These are phyloP conservation scores for Melangyna quadrimaculata DNA, from an alignment of 2,888 invertebrate species.

Conservation along the genomic window DNA sequence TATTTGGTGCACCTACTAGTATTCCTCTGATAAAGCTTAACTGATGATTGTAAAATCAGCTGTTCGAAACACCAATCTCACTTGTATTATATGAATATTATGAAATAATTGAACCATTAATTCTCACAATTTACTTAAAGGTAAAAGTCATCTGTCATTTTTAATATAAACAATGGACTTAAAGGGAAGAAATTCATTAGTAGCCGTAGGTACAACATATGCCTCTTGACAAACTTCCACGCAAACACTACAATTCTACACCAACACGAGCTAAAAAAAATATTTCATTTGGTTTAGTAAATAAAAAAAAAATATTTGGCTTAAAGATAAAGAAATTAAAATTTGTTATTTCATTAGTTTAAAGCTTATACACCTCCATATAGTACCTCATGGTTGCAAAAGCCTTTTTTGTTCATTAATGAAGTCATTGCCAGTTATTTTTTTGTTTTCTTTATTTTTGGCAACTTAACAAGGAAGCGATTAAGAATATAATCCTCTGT, in stretches of 20 bases:
- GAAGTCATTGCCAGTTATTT: background rate
- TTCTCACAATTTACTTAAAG: background rate
- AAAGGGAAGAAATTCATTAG: background rate
- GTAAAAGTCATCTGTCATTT: background rate
- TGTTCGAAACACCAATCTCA: no score
- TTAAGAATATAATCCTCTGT: conserved; percentile 28
- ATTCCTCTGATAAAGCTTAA: no score
- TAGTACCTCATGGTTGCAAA: background rate
- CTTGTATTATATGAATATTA: no score
- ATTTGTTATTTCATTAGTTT: background rate
- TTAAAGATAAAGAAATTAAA: background rate
- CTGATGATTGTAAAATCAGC: no score
- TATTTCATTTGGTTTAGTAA: background rate
- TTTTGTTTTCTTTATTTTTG: conserved; percentile 25
- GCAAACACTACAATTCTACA: background rate
- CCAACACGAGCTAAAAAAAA: background rate
- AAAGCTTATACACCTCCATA: background rate
- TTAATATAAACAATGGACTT: background rate
- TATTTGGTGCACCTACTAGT: no score
- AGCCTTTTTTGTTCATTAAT: background rate
- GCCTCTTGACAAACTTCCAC: background rate
- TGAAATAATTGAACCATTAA: no score
- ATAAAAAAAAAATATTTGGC: background rate
- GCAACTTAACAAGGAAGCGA: conserved; percentile 49
- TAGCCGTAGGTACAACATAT: background rate